Conservation (phyloP, 2,888 invertebrate genomes). For the Lumbricus terrestris region DNA sequence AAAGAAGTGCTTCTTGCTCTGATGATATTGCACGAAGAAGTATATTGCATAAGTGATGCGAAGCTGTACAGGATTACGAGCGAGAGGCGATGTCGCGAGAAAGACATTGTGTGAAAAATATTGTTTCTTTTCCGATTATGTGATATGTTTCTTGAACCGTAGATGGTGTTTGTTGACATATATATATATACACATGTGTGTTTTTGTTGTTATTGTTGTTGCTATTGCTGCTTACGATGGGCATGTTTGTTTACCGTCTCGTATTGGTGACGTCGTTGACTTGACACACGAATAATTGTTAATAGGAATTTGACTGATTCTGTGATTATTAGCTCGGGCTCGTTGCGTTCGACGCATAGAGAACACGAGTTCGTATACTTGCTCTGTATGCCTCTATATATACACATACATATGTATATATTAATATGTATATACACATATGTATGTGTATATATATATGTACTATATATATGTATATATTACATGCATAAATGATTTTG, state of each 20-base stretch:
- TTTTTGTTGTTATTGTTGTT: neutral
- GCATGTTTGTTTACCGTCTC: neutral
- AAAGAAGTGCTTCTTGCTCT: neutral
- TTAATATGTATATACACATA: too few species aligned
- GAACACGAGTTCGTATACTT: neutral
- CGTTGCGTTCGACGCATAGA: neutral
- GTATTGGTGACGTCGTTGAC: neutral
- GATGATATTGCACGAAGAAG: neutral
- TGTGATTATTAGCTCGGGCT: neutral
- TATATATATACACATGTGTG: neutral
- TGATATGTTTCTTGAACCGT: neutral
- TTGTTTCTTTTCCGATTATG: slow-evolving; percentile 3
- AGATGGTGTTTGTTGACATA: neutral
- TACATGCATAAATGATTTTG: neutral
- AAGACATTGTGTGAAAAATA: neutral
- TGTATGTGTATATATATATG: too few species aligned
- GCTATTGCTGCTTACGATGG: neutral
- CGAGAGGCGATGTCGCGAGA: neutral
- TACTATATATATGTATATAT: neutral
- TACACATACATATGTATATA: too few species aligned
- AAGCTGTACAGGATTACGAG: neutral
- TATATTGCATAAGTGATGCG: neutral
- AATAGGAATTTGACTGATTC: neutral
- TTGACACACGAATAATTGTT: neutral
- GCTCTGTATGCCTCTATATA: too few species aligned